Evolutionary conservation across 2,888 invertebrate genomes (phyloP).

Genomic region (Sesia apiformis): DNA sequence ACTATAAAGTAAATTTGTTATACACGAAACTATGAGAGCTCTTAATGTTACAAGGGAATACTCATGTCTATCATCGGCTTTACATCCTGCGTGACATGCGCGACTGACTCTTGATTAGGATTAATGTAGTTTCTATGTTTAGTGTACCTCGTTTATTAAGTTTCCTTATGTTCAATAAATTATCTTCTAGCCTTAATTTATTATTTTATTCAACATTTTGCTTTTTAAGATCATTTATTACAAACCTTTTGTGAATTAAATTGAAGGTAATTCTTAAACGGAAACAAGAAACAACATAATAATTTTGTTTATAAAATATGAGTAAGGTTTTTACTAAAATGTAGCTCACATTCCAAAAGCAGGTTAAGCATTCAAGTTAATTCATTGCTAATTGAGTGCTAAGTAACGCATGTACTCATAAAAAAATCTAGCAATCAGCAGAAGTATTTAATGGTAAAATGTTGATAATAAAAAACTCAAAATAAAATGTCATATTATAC

Average conservation of each 20-base stretch:
- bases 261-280: not conserved
- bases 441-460: too few relatives aligned
- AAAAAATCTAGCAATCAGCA: too few relatives aligned
- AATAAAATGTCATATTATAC: too few relatives aligned
- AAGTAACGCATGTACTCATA: too few relatives aligned
- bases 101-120: constrained; percentile 16
- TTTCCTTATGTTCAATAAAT: not conserved
- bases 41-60: too few relatives aligned
- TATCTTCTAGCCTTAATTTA: not conserved
- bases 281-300: not conserved
- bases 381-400: too few relatives aligned
- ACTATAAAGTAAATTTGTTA: too few relatives aligned
- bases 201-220: not conserved
- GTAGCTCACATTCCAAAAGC: not conserved
- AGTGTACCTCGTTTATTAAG: not conserved
- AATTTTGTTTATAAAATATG: not conserved
- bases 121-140: not conserved
- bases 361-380: not conserved
- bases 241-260: not conserved
- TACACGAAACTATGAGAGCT: too few relatives aligned
- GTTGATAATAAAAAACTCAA: too few relatives aligned
- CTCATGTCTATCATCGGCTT: too few relatives aligned
- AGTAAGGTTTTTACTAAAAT: not conserved
- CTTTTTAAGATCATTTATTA: not conserved
- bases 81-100: not conserved